phyloP scores from a whole-genome alignment of 2,888 invertebrate species.

The Andrena fulva region DNA sequence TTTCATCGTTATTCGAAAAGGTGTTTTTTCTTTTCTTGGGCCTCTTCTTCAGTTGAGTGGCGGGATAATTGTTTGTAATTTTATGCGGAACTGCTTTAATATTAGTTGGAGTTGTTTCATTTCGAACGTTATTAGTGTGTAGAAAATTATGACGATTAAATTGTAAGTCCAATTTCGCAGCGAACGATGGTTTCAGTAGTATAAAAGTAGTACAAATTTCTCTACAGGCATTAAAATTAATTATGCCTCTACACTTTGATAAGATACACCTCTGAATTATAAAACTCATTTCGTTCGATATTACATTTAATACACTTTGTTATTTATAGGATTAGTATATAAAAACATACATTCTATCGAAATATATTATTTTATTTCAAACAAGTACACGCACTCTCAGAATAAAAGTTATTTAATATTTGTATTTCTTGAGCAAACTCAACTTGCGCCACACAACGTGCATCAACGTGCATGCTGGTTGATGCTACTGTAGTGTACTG shows the following conservation, averaged over 20 bases:
- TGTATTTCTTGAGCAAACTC: background rate
- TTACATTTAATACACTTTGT: constrained; percentile 9
- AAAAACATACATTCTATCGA: background rate
- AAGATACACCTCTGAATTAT: constrained; percentile 55
- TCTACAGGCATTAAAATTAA: constrained; percentile 26
- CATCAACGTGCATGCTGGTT: background rate
- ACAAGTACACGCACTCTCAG: background rate
- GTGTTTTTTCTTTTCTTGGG: constrained; percentile 86
- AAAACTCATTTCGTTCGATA: constrained; percentile 59
- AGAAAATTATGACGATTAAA: constrained; percentile 19
- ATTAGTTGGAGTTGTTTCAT: background rate
- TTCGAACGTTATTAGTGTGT: background rate
- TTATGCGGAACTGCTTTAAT: constrained; percentile 46
- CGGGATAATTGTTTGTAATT: constrained; percentile 77
- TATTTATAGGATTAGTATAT: background rate
- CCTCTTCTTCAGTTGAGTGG: constrained; percentile 86
- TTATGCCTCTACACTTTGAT: constrained; percentile 26
- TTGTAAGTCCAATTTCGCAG: background rate
- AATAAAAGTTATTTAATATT: background rate
- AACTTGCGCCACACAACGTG: background rate
- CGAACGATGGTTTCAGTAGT: background rate
- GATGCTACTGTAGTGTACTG: background rate
- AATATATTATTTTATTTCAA: background rate
- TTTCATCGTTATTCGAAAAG: constrained; percentile 81
- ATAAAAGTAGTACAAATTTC: constrained; percentile 18